Evolutionary conservation across 1,140 invertebrate species (phyloP).

Genomic region (Magallana gigas): DNA sequence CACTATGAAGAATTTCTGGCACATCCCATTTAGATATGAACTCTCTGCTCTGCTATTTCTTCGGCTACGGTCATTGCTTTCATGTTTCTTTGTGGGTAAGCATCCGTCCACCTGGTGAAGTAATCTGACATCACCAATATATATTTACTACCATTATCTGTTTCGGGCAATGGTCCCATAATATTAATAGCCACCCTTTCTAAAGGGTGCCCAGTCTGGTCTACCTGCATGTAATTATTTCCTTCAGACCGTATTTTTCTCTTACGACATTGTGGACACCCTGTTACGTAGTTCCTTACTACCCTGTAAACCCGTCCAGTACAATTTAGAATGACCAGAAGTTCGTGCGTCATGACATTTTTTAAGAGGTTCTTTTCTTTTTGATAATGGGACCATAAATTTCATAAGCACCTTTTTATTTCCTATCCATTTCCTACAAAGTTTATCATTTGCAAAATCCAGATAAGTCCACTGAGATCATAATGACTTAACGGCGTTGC

Average conservation of each 20-base stretch:
- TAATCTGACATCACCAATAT: neutral
- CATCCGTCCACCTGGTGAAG: neutral
- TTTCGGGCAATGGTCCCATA: no score
- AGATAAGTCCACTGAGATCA: neutral
- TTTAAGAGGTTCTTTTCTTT: neutral
- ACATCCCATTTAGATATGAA: neutral
- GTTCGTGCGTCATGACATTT: neutral
- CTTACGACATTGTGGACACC: no score
- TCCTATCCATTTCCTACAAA: neutral
- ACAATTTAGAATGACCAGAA: neutral
- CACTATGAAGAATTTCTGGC: neutral
- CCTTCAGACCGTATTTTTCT: no score
- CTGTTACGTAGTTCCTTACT: no score
- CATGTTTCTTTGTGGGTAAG: neutral
- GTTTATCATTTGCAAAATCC: neutral
- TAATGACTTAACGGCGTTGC: no score
- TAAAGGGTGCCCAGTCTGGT: neutral
- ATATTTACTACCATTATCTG: no score
- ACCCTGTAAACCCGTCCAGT: no score
- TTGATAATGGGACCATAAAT: neutral
- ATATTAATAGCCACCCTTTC: neutral
- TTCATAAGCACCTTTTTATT: neutral
- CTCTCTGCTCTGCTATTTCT: no score
- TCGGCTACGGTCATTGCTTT: no score
- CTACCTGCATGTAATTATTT: no score